Evolutionary conservation across 35 echinoderm and acorn worm species (phyloP).

Genomic region (Amphiura filiformis): DNA sequence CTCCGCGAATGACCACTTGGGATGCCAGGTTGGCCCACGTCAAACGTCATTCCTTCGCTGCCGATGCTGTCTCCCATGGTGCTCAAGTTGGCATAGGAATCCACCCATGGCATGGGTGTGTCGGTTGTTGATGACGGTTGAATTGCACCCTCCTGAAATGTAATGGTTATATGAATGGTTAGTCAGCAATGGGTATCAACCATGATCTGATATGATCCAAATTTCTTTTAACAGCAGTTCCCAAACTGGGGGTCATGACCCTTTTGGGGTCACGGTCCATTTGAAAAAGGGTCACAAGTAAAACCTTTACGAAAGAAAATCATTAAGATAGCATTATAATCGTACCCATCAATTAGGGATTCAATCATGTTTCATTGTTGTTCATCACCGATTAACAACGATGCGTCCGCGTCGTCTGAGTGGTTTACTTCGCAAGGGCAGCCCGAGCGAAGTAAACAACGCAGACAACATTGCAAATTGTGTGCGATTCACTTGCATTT

Average conservation of each 20-base stretch:
- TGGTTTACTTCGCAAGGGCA: too few species aligned
- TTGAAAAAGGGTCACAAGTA: too few species aligned
- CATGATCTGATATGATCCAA: not conserved
- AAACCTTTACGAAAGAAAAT: not conserved
- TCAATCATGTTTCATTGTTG: too few species aligned
- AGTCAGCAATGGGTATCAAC: not conserved
- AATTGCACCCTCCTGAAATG: slow-evolving; percentile 84
- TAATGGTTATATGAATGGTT: not conserved
- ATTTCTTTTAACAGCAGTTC: too few species aligned
- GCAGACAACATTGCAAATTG: too few species aligned
- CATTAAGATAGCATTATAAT: not conserved
- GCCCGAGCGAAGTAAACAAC: too few species aligned
- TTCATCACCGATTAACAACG: too few species aligned
- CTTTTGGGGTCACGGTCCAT: too few species aligned
- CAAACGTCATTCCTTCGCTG: slow-evolving; percentile 21
- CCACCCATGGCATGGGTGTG: slow-evolving; percentile 98
- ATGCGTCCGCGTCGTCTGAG: too few species aligned
- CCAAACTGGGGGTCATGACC: not conserved
- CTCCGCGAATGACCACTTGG: not conserved
- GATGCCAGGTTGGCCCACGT: not conserved
- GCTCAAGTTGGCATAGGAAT: slow-evolving; percentile 91
- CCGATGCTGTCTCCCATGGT: slow-evolving; percentile 41
- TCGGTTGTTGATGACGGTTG: slow-evolving; percentile 72
- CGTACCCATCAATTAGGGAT: too few species aligned
- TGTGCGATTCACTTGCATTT: too few species aligned